These are phyloP conservation scores for Rhinatrema bivittatum DNA, from an alignment of 2,797 vertebrate genomes.

Conservation along the genomic window DNA sequence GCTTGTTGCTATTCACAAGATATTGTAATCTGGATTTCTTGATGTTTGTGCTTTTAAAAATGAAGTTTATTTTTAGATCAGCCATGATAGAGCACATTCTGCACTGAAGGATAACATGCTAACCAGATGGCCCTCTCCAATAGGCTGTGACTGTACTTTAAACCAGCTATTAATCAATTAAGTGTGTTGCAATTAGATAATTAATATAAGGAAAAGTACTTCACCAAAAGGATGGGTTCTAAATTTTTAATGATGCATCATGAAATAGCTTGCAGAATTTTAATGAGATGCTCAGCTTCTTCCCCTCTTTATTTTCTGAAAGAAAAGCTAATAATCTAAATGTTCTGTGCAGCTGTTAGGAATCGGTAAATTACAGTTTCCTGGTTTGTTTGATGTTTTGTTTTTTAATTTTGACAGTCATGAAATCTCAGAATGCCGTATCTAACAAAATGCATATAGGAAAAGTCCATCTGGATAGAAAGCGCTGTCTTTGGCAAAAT, in stretches of 20 bases:
- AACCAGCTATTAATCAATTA: conserved; percentile 30
- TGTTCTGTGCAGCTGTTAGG: conserved; percentile 5
- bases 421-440: too few species aligned
- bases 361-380: conserved; percentile 16
- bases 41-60: conserved; percentile 14
- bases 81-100: conserved; percentile 6
- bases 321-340: conserved; percentile 5
- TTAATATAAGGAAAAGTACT: conserved; percentile 42
- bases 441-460: too few species aligned
- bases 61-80: conserved; percentile 18
- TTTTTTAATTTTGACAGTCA: too few species aligned
- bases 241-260: conserved; percentile 38
- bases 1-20: conserved; percentile 4
- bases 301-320: conserved; percentile 12
- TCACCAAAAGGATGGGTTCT: conserved; percentile 33
- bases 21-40: background rate
- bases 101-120: conserved; percentile 7
- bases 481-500: too few species aligned
- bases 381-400: too few species aligned
- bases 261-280: conserved; percentile 35
- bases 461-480: too few species aligned
- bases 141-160: conserved; percentile 21
- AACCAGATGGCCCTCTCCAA: conserved; percentile 24
- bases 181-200: conserved; percentile 40
- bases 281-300: conserved; percentile 25